phyloP scores from a whole-genome alignment of 2,888 invertebrate species.

The Patella caerulea region DNA sequence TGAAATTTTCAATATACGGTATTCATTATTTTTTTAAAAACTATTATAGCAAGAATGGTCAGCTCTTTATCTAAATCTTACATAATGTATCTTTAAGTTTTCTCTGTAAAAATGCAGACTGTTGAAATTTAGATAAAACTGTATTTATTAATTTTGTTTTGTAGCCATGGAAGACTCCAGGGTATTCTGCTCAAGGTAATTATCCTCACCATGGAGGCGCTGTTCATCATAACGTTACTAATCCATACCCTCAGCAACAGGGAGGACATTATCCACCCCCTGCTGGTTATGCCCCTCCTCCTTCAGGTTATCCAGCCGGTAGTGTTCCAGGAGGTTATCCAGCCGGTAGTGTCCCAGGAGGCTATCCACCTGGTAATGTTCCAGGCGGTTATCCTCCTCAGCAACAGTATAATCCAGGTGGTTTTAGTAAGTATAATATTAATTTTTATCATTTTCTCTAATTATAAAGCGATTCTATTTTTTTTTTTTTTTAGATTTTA shows the following conservation, averaged over 20 bases:
- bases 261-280: slow-evolving; percentile 22
- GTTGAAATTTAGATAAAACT: background rate
- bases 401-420: background rate
- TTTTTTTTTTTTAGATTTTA: too few relatives aligned
- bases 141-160: background rate
- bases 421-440: background rate
- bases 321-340: slow-evolving; percentile 19
- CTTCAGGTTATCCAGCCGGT: slow-evolving; percentile 18
- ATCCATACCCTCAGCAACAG: slow-evolving; percentile 14
- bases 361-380: slow-evolving; percentile 37
- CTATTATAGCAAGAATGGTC: too few relatives aligned
- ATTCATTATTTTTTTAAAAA: too few relatives aligned
- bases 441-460: too few relatives aligned
- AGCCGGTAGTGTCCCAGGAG: slow-evolving; percentile 36
- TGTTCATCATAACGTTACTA: slow-evolving; percentile 6
- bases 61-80: too few relatives aligned
- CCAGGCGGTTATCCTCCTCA: slow-evolving; percentile 24
- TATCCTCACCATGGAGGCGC: slow-evolving; percentile 16
- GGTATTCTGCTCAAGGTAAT: slow-evolving; percentile 22
- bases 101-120: too few relatives aligned
- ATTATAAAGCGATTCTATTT: too few relatives aligned
- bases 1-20: too few relatives aligned
- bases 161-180: slow-evolving; percentile 26
- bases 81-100: too few relatives aligned
- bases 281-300: slow-evolving; percentile 17